Evolutionary conservation across 2,113 vertebrate genomes (phyloP).

Genomic region (Microcebus murinus): DNA sequence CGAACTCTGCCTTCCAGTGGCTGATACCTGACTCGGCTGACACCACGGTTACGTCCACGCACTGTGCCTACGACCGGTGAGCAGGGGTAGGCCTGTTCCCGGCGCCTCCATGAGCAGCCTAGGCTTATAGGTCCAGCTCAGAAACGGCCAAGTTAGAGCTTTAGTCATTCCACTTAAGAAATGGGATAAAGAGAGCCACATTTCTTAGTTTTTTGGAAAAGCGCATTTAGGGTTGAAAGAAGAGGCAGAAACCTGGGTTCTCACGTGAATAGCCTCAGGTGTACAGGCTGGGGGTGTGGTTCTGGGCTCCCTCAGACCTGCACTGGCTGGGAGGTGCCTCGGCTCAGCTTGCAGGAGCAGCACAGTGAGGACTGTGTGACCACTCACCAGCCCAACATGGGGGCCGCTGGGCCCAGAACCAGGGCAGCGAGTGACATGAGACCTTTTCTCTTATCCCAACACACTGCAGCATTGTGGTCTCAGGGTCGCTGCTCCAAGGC

Average conservation of each 20-base stretch:
- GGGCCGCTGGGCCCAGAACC: background rate
- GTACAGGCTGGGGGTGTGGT: background rate
- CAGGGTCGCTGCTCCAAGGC: constrained; percentile 85
- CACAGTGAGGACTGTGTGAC: too few species aligned
- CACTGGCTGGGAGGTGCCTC: background rate
- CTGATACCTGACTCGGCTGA: constrained; percentile 91
- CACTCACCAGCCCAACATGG: too few species aligned
- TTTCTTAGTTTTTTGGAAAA: background rate
- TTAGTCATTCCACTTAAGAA: background rate
- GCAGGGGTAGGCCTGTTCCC: background rate
- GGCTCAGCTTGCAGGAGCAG: background rate
- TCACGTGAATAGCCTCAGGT: background rate
- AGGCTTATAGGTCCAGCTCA: background rate
- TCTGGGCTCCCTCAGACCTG: background rate
- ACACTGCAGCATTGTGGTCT: constrained; percentile 88
- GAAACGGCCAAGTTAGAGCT: background rate
- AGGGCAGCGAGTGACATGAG: background rate
- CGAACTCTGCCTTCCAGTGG: constrained; percentile 87
- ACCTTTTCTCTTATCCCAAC: accelerated
- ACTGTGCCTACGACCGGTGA: constrained; percentile 74
- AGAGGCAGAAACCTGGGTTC: background rate
- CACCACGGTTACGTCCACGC: constrained; percentile 74
- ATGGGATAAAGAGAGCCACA: background rate
- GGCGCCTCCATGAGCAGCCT: background rate
- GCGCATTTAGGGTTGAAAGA: background rate